These are phyloP conservation scores for Trachelus iudaicus DNA, from an alignment of 2,888 invertebrate genomes.

Conservation along the genomic window DNA sequence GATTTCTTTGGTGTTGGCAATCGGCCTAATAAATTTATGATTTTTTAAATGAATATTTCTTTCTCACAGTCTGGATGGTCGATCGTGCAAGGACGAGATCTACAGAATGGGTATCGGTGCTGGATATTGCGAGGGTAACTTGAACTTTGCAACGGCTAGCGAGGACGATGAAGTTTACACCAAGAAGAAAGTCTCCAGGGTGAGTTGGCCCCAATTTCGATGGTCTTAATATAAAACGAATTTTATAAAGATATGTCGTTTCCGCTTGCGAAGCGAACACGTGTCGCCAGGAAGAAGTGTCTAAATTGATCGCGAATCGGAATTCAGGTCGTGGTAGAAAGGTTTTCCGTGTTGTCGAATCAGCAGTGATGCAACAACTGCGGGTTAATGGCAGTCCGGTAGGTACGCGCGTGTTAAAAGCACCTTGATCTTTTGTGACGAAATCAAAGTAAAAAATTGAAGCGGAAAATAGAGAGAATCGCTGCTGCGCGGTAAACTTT, in stretches of 20 bases:
- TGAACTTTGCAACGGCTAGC: constrained; percentile 62
- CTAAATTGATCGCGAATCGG: constrained; percentile 10
- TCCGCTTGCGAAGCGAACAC: too few relatives aligned
- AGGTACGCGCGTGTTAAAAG: neutral
- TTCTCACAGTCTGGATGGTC: constrained; percentile 55
- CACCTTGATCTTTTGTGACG: too few relatives aligned
- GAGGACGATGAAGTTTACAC: constrained; percentile 63
- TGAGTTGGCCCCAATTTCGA: constrained; percentile 37
- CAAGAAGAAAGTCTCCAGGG: constrained; percentile 64
- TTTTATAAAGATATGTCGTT: too few relatives aligned
- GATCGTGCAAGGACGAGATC: constrained; percentile 63
- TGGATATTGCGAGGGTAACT: constrained; percentile 61
- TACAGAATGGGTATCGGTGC: constrained; percentile 60
- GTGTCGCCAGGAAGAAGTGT: neutral
- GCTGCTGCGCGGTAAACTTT: too few relatives aligned
- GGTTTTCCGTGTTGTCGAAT: constrained; percentile 52
- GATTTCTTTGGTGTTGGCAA: neutral
- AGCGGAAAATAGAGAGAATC: too few relatives aligned
- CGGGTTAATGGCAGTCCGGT: constrained; percentile 30
- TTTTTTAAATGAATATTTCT: constrained; percentile 1
- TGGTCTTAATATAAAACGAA: too few relatives aligned
- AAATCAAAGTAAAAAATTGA: too few relatives aligned
- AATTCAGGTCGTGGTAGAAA: constrained; percentile 38
- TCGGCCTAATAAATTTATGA: neutral
- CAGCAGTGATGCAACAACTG: constrained; percentile 38